Conservation (phyloP, 2,888 invertebrate genomes). For the Drosophila maculinotata region DNA sequence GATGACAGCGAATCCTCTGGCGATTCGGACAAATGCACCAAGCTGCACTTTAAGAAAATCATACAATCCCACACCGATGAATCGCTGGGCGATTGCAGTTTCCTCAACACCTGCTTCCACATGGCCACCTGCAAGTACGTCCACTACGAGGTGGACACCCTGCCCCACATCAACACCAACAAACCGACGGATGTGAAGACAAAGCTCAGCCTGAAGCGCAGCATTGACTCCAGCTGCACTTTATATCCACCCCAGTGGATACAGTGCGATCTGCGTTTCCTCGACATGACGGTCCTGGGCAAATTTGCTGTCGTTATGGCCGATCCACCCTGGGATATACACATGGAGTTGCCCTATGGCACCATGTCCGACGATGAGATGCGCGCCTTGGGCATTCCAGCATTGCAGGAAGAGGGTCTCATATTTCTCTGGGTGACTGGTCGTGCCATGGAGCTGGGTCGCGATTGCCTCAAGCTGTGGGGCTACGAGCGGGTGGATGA, state of each 20-base stretch:
- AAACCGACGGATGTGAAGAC: slow-evolving; percentile 84
- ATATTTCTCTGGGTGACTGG: slow-evolving; percentile 99
- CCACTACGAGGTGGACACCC: slow-evolving; percentile 97
- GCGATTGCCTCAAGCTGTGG: slow-evolving; percentile 98
- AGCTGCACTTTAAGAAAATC: slow-evolving; percentile 98
- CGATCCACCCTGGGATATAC: slow-evolving; percentile 99
- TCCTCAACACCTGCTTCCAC: slow-evolving; percentile 99
- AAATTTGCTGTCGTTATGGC: slow-evolving; percentile 99
- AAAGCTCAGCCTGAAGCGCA: slow-evolving; percentile 82
- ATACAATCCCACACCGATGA: slow-evolving; percentile 98
- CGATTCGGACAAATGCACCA: slow-evolving; percentile 89
- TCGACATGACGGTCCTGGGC: slow-evolving; percentile 87
- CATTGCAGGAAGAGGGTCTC: slow-evolving; percentile 97
- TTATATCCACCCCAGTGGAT: slow-evolving; percentile 98
- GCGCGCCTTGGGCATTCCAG: slow-evolving; percentile 97
- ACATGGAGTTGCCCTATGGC: slow-evolving; percentile 98
- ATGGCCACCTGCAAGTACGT: slow-evolving; percentile 99
- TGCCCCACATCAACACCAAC: slow-evolving; percentile 83
- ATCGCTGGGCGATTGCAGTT: slow-evolving; percentile 97
- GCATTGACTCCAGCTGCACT: slow-evolving; percentile 86
- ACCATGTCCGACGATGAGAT: slow-evolving; percentile 99
- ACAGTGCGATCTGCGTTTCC: slow-evolving; percentile 94
- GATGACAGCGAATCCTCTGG: slow-evolving; percentile 61
- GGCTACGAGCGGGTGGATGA: slow-evolving; percentile 98
- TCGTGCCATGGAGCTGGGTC: slow-evolving; percentile 92